phyloP scores from a whole-genome alignment of 2,113 vertebrate genomes.

The Meriones unguiculatus region DNA sequence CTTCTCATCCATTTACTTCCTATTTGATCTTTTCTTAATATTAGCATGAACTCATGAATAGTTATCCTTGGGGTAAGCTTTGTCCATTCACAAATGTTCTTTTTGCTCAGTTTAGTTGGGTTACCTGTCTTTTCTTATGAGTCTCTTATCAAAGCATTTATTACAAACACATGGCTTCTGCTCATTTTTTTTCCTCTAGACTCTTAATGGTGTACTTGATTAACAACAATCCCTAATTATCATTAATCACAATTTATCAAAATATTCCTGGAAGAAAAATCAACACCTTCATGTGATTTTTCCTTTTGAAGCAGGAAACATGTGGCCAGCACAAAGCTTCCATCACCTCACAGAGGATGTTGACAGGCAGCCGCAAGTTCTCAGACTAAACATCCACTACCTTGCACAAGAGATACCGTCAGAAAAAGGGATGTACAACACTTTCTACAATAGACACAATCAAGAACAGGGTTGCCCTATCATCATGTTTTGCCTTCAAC shows the following conservation, averaged over 20 bases:
- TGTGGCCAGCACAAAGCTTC: neutral
- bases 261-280: neutral
- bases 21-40: neutral
- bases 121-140: neutral
- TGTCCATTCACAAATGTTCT: neutral
- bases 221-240: neutral
- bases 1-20: neutral
- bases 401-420: neutral
- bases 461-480: neutral
- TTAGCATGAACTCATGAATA: neutral
- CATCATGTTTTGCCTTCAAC: neutral
- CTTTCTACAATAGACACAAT: neutral
- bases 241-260: neutral
- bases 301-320: neutral
- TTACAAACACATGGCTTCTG: neutral
- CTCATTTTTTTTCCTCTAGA: neutral
- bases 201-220: neutral
- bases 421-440: too few relatives aligned
- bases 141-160: neutral
- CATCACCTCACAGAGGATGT: neutral
- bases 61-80: neutral
- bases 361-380: neutral
- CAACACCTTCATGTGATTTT: neutral
- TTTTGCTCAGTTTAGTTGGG: neutral
- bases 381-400: neutral